Base-by-base conservation (phyloP, 1,140 invertebrate genomes). In the Formica selysi region DNA sequence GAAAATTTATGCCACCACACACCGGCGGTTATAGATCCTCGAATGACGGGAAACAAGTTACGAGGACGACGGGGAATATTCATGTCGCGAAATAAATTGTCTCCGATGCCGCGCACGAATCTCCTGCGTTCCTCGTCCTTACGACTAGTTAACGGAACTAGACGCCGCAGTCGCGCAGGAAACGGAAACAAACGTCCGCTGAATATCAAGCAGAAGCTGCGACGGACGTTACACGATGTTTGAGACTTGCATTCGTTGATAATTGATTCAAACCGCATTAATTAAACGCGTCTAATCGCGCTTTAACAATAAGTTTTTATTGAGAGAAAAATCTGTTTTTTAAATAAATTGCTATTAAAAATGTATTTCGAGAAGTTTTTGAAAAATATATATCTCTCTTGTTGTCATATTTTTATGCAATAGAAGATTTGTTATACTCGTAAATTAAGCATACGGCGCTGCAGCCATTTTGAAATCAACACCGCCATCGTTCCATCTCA, bases 41-140 rank as follows among this genome's bases (percentile, higher is more conserved):
- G 32, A 76, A 87, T 89, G 92, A 88, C 92, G 93, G 92, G 93
- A 94, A 93, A 91, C 90, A 91, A 89, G 91, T 91, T 91, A 92
- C 90, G 89, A 90, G 79, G 86, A 71, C 87, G 83, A 81, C 62
- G 22, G 71, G 65, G 90, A 92, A 93, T 93, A 93, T 93, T 93
- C 92, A 92, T 92, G 91, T 87, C 80, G 85, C 89, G 89, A 93
- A 93, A 86, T 89, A 91, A 91, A 91, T 90, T 85, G 81, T 59
- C 81, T 61, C 32, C 16, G 79, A 71, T 68, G 57, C 76, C 67
- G 87, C 87, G 74, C 59, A 62, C 29, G 13, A 38, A 44, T 26
- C 84, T 32, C 26, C 16, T 80, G 19, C 41, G 44, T 61, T 71
- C 57, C n/a, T 70, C 57, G 59, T 70, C 44, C 54, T 79, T 84